Evolutionary conservation across 2,797 vertebrate genomes (phyloP).

Genomic region (Gallinago stenura): DNA sequence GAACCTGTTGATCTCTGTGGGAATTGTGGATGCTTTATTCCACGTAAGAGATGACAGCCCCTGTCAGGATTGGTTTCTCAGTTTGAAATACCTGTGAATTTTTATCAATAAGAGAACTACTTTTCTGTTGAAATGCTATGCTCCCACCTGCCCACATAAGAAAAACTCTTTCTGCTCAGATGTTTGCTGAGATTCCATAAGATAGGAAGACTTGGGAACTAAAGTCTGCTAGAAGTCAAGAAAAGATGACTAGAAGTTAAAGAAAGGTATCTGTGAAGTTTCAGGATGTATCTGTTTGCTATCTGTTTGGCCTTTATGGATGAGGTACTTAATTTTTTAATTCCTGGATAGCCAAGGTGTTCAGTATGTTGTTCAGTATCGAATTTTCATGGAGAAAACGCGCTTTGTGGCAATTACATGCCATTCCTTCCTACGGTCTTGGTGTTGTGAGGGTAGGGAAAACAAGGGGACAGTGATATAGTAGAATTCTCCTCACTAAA

Average conservation of each 20-base stretch:
- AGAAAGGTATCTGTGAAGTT: neutral
- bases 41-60: neutral
- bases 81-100: neutral
- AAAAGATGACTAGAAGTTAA: neutral
- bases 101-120: neutral
- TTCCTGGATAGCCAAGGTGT: neutral
- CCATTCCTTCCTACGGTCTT: neutral
- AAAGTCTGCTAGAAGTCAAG: neutral
- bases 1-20: constrained; percentile 46
- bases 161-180: neutral
- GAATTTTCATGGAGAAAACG: neutral
- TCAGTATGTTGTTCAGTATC: neutral
- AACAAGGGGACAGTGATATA: neutral
- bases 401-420: neutral
- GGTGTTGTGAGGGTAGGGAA: neutral
- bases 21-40: neutral
- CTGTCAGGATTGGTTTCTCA: neutral
- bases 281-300: neutral
- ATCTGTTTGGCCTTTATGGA: neutral
- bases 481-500: neutral
- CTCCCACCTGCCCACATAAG: neutral
- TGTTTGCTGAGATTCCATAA: neutral
- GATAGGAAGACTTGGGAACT: neutral
- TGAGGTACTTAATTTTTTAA: neutral
- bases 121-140: neutral